These are phyloP conservation scores for Embidobia sp. DNA, from an alignment of 2,888 invertebrate genomes.

Conservation along the genomic window DNA sequence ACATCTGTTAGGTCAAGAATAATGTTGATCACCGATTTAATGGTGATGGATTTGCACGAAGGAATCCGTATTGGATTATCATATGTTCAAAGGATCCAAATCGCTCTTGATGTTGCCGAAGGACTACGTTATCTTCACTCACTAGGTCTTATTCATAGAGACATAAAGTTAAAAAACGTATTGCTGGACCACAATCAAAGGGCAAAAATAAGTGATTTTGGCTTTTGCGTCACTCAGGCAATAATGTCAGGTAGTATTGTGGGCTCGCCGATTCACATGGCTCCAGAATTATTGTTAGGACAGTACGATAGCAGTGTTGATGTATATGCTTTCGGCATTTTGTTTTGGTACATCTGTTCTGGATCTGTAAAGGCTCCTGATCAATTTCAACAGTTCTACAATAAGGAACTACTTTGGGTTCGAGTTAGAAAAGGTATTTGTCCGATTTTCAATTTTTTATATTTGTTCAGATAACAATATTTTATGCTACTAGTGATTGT, in stretches of 20 bases:
- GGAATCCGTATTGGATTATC: constrained; percentile 87
- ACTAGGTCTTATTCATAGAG: constrained; percentile 91
- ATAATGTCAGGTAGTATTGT: constrained; percentile 95
- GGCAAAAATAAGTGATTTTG: constrained; percentile 92
- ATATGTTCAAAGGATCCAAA: constrained; percentile 85
- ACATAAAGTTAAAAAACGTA: constrained; percentile 95
- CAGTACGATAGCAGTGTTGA: constrained; percentile 92
- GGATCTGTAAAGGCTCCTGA: constrained; percentile 90
- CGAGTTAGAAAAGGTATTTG: constrained; percentile 90
- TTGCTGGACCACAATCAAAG: constrained; percentile 88
- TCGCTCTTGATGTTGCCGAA: constrained; percentile 91
- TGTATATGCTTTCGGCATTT: constrained; percentile 94
- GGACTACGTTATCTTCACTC: constrained; percentile 94
- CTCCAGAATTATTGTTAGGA: constrained; percentile 91
- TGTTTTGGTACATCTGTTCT: constrained; percentile 95
- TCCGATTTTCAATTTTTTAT: constrained; percentile 4
- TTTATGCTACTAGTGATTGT: no score
- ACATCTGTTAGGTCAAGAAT: background rate
- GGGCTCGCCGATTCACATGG: constrained; percentile 95
- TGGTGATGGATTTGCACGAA: constrained; percentile 89
- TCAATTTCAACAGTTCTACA: constrained; percentile 91
- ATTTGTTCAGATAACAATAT: no score
- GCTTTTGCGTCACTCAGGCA: constrained; percentile 94
- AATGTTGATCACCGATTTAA: constrained; percentile 87
- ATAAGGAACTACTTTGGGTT: constrained; percentile 93